phyloP scores from a whole-genome alignment of 2,797 vertebrate genomes.

The Hozukius guyotensis region DNA sequence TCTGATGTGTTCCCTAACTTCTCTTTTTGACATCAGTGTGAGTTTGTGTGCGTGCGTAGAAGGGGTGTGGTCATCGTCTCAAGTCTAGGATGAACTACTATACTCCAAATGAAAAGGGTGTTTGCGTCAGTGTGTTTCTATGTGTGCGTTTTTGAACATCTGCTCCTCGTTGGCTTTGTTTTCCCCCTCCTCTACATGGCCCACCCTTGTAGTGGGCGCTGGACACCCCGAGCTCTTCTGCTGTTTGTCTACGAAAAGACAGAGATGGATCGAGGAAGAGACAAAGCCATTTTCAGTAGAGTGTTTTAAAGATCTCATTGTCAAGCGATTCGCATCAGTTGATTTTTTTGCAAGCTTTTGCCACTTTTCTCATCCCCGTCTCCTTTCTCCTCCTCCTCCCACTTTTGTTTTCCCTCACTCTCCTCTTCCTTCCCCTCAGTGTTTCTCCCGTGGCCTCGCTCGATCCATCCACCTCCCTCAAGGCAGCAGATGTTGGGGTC shows the following conservation, averaged over 20 bases:
- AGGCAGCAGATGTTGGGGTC: conserved; percentile 58
- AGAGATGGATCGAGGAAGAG: neutral
- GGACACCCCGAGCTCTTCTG: conserved; percentile 35
- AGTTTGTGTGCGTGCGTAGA: conserved; percentile 4
- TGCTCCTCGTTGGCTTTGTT: conserved; percentile 81
- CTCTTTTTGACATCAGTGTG: conserved; percentile 14
- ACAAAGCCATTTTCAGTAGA: neutral
- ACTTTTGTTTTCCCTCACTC: conserved; percentile 29
- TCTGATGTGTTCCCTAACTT: conserved; percentile 11
- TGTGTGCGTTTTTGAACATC: conserved; percentile 73
- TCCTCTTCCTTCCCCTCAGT: conserved; percentile 27
- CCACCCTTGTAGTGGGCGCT: conserved; percentile 51
- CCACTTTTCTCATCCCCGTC: neutral
- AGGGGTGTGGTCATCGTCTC: conserved; percentile 34
- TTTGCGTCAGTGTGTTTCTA: conserved; percentile 17
- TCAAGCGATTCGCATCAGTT: conserved; percentile 11
- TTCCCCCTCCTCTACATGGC: conserved; percentile 61
- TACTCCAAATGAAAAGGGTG: conserved; percentile 23
- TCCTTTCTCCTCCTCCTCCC: conserved; percentile 34
- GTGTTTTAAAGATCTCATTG: conserved; percentile 10
- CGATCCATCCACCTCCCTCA: conserved; percentile 42
- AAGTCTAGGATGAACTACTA: conserved; percentile 36
- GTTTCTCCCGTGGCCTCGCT: conserved; percentile 39
- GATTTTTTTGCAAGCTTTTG: neutral
- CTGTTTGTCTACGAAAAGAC: neutral